Base-by-base conservation (phyloP, 2,797 vertebrate species). In the Gambelia wislizenii region DNA sequence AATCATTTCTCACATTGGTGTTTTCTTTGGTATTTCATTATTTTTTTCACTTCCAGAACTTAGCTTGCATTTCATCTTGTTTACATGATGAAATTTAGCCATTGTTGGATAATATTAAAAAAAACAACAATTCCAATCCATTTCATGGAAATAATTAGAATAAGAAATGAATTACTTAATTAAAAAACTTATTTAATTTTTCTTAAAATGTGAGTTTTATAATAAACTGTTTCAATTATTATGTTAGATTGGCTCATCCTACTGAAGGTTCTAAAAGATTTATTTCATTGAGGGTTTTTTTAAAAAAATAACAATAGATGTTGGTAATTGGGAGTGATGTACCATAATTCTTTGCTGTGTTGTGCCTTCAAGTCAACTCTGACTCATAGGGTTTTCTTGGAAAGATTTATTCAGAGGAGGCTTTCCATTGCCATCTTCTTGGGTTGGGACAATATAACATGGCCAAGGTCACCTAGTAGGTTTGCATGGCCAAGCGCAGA, bases 71-170 rank as follows among this genome's bases (percentile, higher is more conserved):
- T 93, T 93, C 84, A 61, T 90, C 30, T 76, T 67, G 69, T 92
- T 87, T 89, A 87, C 91, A 91, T 92, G 76, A 0, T 36, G 88
- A 94, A 93, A 92, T 89, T 92, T 61, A 88, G 80, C 33, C 84
- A 90, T 80, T 6, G 87, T 67, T 69, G 22, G 75, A 54, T 95
- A 91, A 91, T 94, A 61, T 90, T 75, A 89, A 95, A 90, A 61
- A n/a, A n/a, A 89, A 49, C 12, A 54, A 59, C 56, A 59, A 59
- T 5, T 59, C 20, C 4, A 59, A 59, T 20, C 22, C 56, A 59
- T 59, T 22, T 59, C 56, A 59, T 59, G 4, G 54, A 16, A 0
- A 7, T 0, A 54, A 77, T 0, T 20, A 3, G 4, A 39, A 36
- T 64, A 67, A 67, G 75, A 78, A 86, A 87, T 33, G 77, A 76